These are phyloP conservation scores for Sciurus vulgaris DNA, from an alignment of 2,797 vertebrate genomes.

Conservation along the genomic window DNA sequence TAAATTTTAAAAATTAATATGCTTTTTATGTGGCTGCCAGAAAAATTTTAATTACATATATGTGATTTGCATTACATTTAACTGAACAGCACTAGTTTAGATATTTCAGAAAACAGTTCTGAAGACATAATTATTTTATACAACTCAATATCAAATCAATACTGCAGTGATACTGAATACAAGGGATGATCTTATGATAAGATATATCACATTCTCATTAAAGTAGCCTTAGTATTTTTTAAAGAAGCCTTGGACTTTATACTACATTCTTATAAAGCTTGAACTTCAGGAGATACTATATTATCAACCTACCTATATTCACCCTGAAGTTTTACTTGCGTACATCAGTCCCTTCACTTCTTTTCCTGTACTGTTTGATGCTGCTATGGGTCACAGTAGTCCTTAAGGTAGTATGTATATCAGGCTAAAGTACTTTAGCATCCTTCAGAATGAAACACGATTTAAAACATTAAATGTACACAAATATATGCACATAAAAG, in stretches of 20 bases:
- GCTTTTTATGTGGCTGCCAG: not conserved
- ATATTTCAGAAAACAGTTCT: not conserved
- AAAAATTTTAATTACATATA: not conserved
- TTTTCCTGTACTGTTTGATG: slow-evolving; percentile 52
- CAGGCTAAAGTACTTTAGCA: slow-evolving; percentile 41
- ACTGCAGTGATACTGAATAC: not conserved
- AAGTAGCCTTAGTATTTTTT: not conserved
- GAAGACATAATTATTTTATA: not conserved
- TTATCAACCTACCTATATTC: not conserved
- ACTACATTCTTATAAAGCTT: not conserved
- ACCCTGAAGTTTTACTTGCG: not conserved
- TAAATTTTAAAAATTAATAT: not conserved
- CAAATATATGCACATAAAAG: slow-evolving; percentile 27
- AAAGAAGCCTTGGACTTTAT: not conserved
- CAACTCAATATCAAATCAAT: not conserved
- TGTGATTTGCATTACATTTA: not conserved
- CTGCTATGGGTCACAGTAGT: slow-evolving; percentile 16
- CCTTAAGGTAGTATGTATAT: not conserved
- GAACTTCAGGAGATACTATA: not conserved
- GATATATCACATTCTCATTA: not conserved
- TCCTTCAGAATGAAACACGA: slow-evolving; percentile 60
- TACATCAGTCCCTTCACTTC: slow-evolving; percentile 10
- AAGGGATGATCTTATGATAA: not conserved
- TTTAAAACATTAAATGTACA: slow-evolving; percentile 55
- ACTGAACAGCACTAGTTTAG: not conserved